These are phyloP conservation scores for Polymixis flavicincta DNA, from an alignment of 2,888 invertebrate genomes.

Conservation along the genomic window DNA sequence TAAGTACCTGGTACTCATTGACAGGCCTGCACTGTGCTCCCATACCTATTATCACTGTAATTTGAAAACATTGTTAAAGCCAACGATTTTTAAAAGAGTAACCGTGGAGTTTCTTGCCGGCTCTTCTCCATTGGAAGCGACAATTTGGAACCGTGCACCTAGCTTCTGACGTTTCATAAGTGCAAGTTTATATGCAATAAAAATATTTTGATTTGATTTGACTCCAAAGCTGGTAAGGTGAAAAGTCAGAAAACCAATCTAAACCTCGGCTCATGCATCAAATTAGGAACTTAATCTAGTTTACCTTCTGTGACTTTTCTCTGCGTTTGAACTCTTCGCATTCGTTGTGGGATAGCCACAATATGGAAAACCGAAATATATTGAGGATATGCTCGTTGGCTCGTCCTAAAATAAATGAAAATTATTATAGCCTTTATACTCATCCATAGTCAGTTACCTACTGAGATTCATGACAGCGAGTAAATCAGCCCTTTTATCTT, in stretches of 20 bases:
- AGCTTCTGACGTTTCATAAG: no score
- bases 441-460: not conserved
- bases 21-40: no score
- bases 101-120: no score
- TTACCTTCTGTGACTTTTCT: constrained; percentile 4
- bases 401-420: constrained; percentile 5
- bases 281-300: not conserved
- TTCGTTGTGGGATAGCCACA: constrained; percentile 15
- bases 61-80: no score
- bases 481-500: not conserved
- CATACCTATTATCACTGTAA: no score
- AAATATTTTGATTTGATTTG: no score
- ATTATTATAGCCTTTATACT: not conserved
- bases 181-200: no score
- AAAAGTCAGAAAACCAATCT: not conserved
- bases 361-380: constrained; percentile 38
- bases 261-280: not conserved
- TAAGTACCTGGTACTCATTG: no score
- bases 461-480: not conserved
- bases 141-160: no score
- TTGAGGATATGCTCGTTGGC: constrained; percentile 17
- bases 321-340: not conserved
- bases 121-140: no score
- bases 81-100: no score
- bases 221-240: no score